Evolutionary conservation across 1,140 invertebrate genomes (phyloP), one percentile per base, ranked within the genome.

Genomic region (Meloidogyne exigua): DNA sequence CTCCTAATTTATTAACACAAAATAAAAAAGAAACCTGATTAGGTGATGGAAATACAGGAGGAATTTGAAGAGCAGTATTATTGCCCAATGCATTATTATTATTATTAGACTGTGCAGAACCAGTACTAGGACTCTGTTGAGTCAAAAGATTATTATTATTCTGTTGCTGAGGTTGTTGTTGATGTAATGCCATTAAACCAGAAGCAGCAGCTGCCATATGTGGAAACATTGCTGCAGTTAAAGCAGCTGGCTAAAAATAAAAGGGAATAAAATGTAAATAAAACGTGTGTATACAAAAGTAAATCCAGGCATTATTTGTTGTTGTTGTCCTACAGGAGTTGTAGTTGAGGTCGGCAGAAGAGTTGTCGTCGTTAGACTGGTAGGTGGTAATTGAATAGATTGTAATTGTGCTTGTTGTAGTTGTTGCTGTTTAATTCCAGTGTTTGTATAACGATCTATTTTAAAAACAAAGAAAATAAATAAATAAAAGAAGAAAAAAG

Each of bases 371-470:
- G 67, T 12, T 36, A 63, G 12, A 44, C 32, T 21, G 0, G 68
- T 36, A 25, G 39, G 21, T 36, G 74, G 25, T 21, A 28, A n/a
- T 23, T 15, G 71, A 36, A 75, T 49, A 13, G 65, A 9, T 23
- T 44, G n/a, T 75, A 63, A 23, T 21, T 44, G 23, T n/a, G 28
- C 57, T 28, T 75, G 73, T 42, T 75, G 63, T 39, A 18, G 15
- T 75, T 74, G 57, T 72, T 62, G 63, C 21, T 69, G 32, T 32
- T 75, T 75, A 57, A 67, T n/a, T 36, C 70, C 74, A 2, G 68
- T 75, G 23, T 75, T 75, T 15, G 72, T 73, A 65, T 73, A 73
- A 25, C 57, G 23, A 36, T 73, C 72, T 73, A n/a, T n/a, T n/a
- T n/a, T n/a, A 5, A 57, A 67, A 67, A 67, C 3, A 15, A n/a